phyloP scores from a whole-genome alignment of 2,888 invertebrate species.

The Apotomis turbidana region DNA sequence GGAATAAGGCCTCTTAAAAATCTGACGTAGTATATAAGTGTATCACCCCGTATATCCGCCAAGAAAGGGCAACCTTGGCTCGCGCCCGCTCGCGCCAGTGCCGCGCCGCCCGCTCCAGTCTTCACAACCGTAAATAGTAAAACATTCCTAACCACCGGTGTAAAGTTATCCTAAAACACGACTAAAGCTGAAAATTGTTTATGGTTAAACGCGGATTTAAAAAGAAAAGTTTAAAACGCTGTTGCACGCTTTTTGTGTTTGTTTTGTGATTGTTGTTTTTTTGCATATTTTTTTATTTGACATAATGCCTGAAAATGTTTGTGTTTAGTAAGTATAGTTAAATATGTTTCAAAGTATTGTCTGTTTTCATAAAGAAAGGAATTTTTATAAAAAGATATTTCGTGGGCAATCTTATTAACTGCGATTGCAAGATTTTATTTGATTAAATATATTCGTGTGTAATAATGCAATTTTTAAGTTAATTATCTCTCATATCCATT shows the following conservation, averaged over 20 bases:
- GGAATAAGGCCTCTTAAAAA: too few relatives aligned
- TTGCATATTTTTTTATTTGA: not conserved
- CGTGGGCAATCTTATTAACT: too few relatives aligned
- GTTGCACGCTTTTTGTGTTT: conserved; percentile 35
- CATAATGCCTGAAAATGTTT: not conserved
- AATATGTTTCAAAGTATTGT: too few relatives aligned
- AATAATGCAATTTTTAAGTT: too few relatives aligned
- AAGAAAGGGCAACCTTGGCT: conserved; percentile 36
- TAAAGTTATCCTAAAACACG: conserved; percentile 27
- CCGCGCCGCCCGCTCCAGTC: conserved; percentile 26
- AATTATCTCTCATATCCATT: too few relatives aligned
- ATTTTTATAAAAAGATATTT: too few relatives aligned
- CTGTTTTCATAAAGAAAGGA: too few relatives aligned
- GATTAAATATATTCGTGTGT: too few relatives aligned
- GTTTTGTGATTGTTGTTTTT: conserved; percentile 6
- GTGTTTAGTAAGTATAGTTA: too few relatives aligned
- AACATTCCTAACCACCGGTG: conserved; percentile 31
- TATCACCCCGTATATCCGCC: conserved; percentile 12
- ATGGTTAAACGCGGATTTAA: conserved; percentile 40
- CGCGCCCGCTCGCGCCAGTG: conserved; percentile 16
- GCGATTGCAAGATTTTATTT: too few relatives aligned
- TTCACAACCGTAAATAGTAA: conserved; percentile 26
- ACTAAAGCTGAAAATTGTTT: conserved; percentile 38
- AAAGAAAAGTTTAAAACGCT: conserved; percentile 24
- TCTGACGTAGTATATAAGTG: not conserved